Base-by-base conservation (phyloP, 1,140 invertebrate species). In the Drosophila neocordata region DNA sequence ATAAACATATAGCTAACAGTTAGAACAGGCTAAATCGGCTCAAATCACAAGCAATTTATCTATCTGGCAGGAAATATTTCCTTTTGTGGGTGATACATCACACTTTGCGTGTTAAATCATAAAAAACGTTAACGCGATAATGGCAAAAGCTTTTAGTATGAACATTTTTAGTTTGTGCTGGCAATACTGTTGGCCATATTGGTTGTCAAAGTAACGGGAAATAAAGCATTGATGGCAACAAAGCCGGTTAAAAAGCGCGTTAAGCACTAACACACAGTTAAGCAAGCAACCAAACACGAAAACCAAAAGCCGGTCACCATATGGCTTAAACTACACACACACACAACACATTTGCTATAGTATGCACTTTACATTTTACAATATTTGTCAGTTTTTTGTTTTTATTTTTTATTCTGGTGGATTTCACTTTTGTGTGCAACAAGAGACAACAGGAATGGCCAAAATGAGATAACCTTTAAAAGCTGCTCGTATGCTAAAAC, bases 401-500 rank as follows among this genome's bases (percentile, higher is more conserved):
- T 22, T 13, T 61, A 61, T 62, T 57, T 56, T 37, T 31, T n/a
- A 41, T 53, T 51, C 13, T 44, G 13, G 15, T 48, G 12, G 41
- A 48, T 69, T 60, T 69, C 65, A 79, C 64, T 77, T 77, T 58
- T 67, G 15, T 41, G 35, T 31, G 24, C 69, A 64, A 31, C 53
- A 69, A 27, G 66, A 69, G 71, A 75, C 70, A 71, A 78, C 69
- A 69, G 41, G 73, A 69, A 73, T 79, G 75, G 53, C 66, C 37
- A 48, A 68, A 73, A 70, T 76, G 60, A 76, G 83, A 87, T 87
- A 87, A 87, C 83, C 83, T 88, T 76, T 79, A 76, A 79, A 79
- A 87, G 71, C 78, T 79, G 83, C 83, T 88, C 83, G 79, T 88
- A 88, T 88, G 83, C 83, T 87, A 61, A 82, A 88, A 87, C 83